Evolutionary conservation across 2,888 invertebrate species (phyloP), one percentile per base, ranked within the genome.

Genomic region (Drosophila tanythrix): DNA sequence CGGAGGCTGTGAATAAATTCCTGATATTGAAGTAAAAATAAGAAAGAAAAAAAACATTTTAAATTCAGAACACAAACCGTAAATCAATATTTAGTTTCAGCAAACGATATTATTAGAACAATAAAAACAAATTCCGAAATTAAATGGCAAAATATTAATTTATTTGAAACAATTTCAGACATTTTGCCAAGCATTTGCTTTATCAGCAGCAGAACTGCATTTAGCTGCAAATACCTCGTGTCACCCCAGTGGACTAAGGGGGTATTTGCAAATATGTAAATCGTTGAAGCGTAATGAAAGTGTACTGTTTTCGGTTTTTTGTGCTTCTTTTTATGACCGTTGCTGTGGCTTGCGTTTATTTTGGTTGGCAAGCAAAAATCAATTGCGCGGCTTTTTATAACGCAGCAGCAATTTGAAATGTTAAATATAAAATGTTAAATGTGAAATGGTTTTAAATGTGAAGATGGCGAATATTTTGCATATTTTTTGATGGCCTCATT

Each of bases 401-500:
- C 60, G 25, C 61, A 48, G 46, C 25, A 8, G 57, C 73, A 77
- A 77, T 79, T 79, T 61, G 69, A 67, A 68, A 68, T 57, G 61
- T 46, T 43, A 62, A 62, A 57, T 60, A 36, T 60, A 53, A 53
- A 52, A 53, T 43, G 29, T 36, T 11, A 31, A 83, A 72, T 79
- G 43, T 61, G 38, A 80, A 81, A 76, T 60, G 62, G 56, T 65
- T 81, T 81, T 81, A 81, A 78, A 65, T 71, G 59, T 77, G 52
- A 61, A 71, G 50, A 46, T 59, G 33, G 31, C 66, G 58, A 67
- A 38, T 50, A 67, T 64, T 75, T 70, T 73, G 55, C 68, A 67
- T 74, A 65, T 77, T 70, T 66, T 69, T 71, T 70, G 70, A 84
- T 82, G 82, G 67, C 59, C 88, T 69, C 62, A 72, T 83, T 81